A percentile compares a stretch with the other conserved stretches of the same genome.
Evolutionary conservation across 1,140 invertebrate genomes (phyloP).

Genomic region (Trachelipus rathkii): DNA sequence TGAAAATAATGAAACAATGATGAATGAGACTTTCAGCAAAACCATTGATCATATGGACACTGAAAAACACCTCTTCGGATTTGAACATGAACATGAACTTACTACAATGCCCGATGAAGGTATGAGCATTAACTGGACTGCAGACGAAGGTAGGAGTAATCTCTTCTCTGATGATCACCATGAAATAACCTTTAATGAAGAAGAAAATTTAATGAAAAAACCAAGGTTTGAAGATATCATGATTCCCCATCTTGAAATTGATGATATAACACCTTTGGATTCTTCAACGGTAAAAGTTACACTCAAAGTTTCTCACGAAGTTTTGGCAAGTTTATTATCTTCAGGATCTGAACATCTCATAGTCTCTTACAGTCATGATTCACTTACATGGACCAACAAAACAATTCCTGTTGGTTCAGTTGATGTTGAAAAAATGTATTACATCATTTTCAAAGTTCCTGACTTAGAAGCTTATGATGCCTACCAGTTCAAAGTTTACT

Average conservation of each 20-base stretch:
- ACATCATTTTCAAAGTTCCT: slow-evolving; percentile 49
- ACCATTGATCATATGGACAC: too few species aligned
- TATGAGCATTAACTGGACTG: too few species aligned
- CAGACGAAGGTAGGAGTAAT: too few species aligned
- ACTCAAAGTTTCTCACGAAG: slow-evolving; percentile 24
- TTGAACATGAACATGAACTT: too few species aligned
- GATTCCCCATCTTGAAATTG: neutral
- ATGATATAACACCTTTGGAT: neutral
- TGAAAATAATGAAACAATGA: neutral
- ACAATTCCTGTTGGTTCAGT: slow-evolving; percentile 25
- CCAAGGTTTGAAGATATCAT: neutral
- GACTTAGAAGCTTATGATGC: slow-evolving; percentile 47
- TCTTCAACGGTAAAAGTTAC: slow-evolving; percentile 34
- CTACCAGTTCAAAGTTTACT: slow-evolving; percentile 49
- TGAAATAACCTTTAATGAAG: neutral
- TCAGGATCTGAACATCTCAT: slow-evolving; percentile 62
- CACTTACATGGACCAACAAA: slow-evolving; percentile 32
- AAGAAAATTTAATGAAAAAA: neutral
- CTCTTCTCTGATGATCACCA: too few species aligned
- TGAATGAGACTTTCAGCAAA: neutral
- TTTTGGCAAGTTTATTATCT: slow-evolving; percentile 23
- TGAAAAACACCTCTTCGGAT: too few species aligned
- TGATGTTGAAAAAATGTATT: slow-evolving; percentile 46
- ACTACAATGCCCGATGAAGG: too few species aligned
- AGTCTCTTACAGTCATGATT: slow-evolving; percentile 33